Evolutionary conservation across 2,888 invertebrate species (phyloP).

Genomic region (Hemicrepidius hirtus): DNA sequence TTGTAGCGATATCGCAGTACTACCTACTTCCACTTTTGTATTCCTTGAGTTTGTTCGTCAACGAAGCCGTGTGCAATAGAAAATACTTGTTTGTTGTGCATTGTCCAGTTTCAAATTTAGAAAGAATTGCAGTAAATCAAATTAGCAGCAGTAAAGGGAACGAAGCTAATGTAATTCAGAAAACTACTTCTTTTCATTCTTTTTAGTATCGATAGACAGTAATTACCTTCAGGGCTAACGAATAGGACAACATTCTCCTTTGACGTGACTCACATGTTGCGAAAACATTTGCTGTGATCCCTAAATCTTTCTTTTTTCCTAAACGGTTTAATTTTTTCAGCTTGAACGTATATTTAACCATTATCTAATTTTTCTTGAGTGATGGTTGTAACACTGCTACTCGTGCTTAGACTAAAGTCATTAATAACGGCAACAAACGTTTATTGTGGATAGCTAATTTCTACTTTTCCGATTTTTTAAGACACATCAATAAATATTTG

Average conservation of each 20-base stretch:
- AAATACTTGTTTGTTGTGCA: too few relatives aligned
- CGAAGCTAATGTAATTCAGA: too few relatives aligned
- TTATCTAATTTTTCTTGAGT: background rate
- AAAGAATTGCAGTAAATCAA: too few relatives aligned
- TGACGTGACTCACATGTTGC: background rate
- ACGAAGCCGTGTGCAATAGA: too few relatives aligned
- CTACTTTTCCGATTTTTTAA: constrained; percentile 7
- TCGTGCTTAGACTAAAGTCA: background rate
- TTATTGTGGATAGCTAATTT: constrained; percentile 19
- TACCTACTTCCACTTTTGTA: too few relatives aligned
- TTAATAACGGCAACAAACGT: constrained; percentile 17
- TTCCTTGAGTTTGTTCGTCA: too few relatives aligned
- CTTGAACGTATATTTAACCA: background rate
- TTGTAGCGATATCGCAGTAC: too few relatives aligned
- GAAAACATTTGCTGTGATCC: background rate
- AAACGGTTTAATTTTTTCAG: background rate
- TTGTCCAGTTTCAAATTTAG: too few relatives aligned
- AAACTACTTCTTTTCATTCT: too few relatives aligned
- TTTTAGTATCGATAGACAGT: background rate
- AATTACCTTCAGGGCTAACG: background rate
- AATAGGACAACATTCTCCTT: background rate
- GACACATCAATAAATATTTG: constrained; percentile 26
- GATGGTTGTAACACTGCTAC: too few relatives aligned
- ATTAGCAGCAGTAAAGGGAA: too few relatives aligned
- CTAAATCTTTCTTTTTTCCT: background rate